Evolutionary conservation across 2,797 vertebrate species (phyloP).

Genomic region (Craterocephalus amniculus): DNA sequence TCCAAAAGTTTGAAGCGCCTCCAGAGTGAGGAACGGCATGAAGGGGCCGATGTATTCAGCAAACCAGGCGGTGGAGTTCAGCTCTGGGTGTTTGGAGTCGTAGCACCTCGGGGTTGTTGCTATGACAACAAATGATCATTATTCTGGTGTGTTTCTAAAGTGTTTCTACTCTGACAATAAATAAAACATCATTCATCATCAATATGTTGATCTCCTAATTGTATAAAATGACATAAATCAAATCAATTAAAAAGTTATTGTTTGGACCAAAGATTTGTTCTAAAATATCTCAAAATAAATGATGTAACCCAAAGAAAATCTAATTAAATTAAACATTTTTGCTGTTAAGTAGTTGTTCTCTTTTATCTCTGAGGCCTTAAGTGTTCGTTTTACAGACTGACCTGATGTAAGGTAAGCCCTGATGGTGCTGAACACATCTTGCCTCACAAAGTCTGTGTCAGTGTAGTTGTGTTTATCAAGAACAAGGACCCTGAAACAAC

Average conservation of each 20-base stretch:
- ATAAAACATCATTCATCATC: neutral
- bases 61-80: constrained; percentile 85
- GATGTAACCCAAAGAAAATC: neutral
- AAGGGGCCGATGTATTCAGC: constrained; percentile 78
- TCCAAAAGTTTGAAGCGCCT: constrained; percentile 70
- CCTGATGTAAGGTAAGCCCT: constrained; percentile 72
- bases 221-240: neutral
- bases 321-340: neutral
- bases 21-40: constrained; percentile 70
- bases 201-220: neutral
- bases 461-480: constrained; percentile 70
- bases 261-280: neutral
- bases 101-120: constrained; percentile 77
- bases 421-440: constrained; percentile 73
- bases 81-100: constrained; percentile 47
- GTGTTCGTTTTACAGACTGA: neutral
- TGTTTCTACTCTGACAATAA: neutral
- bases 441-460: constrained; percentile 47
- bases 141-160: neutral
- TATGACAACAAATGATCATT: constrained; percentile 34
- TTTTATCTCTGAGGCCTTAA: neutral
- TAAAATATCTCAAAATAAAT: neutral
- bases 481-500: constrained; percentile 68
- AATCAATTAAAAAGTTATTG: neutral
- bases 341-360: neutral